phyloP scores from a whole-genome alignment of 1,140 invertebrate genomes.

The Ips nitidus region DNA sequence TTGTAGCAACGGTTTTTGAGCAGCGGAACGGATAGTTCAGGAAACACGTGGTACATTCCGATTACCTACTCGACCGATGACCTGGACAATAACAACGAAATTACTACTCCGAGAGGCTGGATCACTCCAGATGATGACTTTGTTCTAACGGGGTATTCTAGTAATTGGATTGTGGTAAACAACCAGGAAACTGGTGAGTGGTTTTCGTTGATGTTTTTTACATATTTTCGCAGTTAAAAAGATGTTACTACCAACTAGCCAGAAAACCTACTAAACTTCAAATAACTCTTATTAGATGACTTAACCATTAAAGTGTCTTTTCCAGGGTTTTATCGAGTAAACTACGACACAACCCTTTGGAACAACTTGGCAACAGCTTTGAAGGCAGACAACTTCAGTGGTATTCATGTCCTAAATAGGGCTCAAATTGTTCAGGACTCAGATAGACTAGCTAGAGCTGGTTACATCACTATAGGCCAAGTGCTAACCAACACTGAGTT shows the following conservation, averaged over 20 bases:
- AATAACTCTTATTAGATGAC: not conserved
- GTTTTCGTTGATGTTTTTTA: too few species aligned
- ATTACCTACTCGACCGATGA: slow-evolving; percentile 53
- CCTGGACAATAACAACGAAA: slow-evolving; percentile 51
- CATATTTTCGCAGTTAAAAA: too few species aligned
- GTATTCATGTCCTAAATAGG: slow-evolving; percentile 70
- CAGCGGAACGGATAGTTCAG: slow-evolving; percentile 37
- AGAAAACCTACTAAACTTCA: not conserved
- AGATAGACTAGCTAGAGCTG: slow-evolving; percentile 61
- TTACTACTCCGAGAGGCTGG: slow-evolving; percentile 61
- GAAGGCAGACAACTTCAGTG: slow-evolving; percentile 55
- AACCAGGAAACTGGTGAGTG: slow-evolving; percentile 58
- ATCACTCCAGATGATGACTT: slow-evolving; percentile 53
- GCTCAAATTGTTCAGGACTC: slow-evolving; percentile 81
- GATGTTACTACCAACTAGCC: too few species aligned
- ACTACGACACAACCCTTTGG: slow-evolving; percentile 82
- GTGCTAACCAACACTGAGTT: slow-evolving; percentile 60
- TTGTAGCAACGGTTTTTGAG: slow-evolving; percentile 53
- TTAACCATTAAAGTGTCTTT: slow-evolving; percentile 51
- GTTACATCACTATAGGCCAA: slow-evolving; percentile 47
- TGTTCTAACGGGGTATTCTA: slow-evolving; percentile 11
- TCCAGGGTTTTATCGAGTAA: slow-evolving; percentile 75
- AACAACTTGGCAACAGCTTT: slow-evolving; percentile 62
- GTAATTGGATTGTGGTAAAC: slow-evolving; percentile 67
- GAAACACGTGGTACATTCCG: slow-evolving; percentile 59